Evolutionary conservation across 2,797 vertebrate species (phyloP).

Genomic region (Phataginus tricuspis): DNA sequence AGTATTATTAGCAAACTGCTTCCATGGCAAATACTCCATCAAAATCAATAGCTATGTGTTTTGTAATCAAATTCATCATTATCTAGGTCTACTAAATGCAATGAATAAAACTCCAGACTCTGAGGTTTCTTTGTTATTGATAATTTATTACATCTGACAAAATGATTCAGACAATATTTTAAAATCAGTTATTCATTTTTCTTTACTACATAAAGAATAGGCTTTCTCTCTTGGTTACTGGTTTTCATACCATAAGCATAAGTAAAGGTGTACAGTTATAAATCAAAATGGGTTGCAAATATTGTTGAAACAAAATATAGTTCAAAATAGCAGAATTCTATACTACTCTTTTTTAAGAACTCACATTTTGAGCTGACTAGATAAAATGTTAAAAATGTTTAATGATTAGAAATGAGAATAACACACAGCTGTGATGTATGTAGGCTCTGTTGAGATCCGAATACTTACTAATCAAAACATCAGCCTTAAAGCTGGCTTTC

Average conservation of each 20-base stretch:
- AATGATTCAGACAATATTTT: constrained; percentile 5
- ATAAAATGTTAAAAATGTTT: background rate
- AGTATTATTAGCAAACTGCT: background rate
- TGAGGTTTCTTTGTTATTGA: background rate
- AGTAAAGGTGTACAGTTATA: background rate
- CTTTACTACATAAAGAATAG: background rate
- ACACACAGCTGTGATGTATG: background rate
- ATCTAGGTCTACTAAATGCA: background rate
- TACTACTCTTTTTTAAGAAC: background rate
- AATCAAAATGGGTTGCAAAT: background rate
- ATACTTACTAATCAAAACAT: background rate
- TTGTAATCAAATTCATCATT: background rate
- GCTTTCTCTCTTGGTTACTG: background rate
- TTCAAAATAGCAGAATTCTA: background rate
- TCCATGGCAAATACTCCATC: background rate
- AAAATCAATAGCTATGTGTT: background rate
- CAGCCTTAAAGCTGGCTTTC: background rate
- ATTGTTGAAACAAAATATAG: background rate
- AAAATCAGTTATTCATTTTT: background rate
- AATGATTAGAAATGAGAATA: background rate
- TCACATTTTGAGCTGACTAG: background rate
- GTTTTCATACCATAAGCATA: background rate
- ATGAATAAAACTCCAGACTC: background rate
- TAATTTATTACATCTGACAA: background rate
- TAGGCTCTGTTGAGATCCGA: background rate